These are phyloP conservation scores for Panthera leo DNA, from an alignment of 2,113 vertebrate species.

Conservation along the genomic window DNA sequence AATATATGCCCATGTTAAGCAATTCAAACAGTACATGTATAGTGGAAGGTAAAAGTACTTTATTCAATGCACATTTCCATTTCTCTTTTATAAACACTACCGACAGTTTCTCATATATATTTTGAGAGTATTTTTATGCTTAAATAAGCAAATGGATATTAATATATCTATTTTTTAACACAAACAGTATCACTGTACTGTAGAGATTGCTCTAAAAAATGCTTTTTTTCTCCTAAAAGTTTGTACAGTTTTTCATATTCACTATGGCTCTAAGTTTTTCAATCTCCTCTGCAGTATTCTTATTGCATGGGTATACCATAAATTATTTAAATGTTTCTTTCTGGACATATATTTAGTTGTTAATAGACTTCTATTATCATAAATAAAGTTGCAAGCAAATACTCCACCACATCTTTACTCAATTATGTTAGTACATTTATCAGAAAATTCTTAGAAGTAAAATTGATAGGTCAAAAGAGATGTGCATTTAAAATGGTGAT, in stretches of 20 bases:
- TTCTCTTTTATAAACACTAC: neutral
- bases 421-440: neutral
- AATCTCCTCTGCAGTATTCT: neutral
- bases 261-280: neutral
- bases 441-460: slow-evolving; percentile 29
- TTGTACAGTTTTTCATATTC: neutral
- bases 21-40: neutral
- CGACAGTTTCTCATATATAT: neutral
- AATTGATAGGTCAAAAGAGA: neutral
- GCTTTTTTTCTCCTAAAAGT: neutral
- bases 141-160: neutral
- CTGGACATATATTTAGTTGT: neutral
- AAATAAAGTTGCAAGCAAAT: neutral
- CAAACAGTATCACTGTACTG: neutral
- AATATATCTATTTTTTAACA: slow-evolving; percentile 18
- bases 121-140: neutral
- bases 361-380: neutral
- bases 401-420: neutral
- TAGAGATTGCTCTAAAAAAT: neutral
- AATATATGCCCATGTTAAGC: neutral
- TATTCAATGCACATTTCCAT: neutral
- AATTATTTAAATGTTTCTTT: slow-evolving; percentile 25
- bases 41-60: neutral
- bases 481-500: neutral
- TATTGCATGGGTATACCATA: neutral